A percentile compares a stretch with the other conserved stretches of the same genome.
phyloP scores from a whole-genome alignment of 2,113 vertebrate species.

The Sceloporus undulatus region DNA sequence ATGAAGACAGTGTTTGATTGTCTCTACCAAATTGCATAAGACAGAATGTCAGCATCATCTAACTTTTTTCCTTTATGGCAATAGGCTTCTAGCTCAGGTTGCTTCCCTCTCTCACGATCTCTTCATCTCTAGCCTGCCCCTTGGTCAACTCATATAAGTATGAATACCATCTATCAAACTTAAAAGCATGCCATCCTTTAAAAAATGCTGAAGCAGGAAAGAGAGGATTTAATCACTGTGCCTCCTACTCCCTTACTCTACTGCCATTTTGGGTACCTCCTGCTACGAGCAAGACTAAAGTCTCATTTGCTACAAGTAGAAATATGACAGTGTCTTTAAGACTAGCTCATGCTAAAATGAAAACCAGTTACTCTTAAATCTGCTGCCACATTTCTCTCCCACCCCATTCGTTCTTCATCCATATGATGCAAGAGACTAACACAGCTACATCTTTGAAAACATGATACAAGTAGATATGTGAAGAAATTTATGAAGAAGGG shows the following conservation, averaged over 20 bases:
- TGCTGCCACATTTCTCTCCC: too few relatives aligned
- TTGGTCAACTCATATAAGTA: neutral
- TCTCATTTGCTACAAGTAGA: too few relatives aligned
- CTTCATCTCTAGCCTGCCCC: too few relatives aligned
- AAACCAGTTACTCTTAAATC: too few relatives aligned
- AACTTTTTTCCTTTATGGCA: neutral
- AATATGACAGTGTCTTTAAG: too few relatives aligned
- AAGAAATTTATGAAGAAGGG: neutral
- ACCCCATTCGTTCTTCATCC: too few relatives aligned
- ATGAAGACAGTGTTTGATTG: too few relatives aligned
- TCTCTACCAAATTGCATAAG: neutral
- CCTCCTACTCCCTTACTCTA: neutral
- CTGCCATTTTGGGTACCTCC: neutral
- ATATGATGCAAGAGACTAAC: too few relatives aligned
- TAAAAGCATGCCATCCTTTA: neutral
- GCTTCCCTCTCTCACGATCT: fast-evolving
- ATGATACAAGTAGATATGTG: neutral
- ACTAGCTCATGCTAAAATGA: too few relatives aligned
- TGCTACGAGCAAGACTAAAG: neutral
- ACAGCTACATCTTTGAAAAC: too few relatives aligned
- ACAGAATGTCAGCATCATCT: neutral
- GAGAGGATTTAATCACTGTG: neutral
- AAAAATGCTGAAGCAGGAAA: neutral
- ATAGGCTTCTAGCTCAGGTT: neutral
- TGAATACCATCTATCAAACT: neutral